Evolutionary conservation across 2,113 vertebrate genomes (phyloP).

Genomic region (Odontesthes bonariensis): DNA sequence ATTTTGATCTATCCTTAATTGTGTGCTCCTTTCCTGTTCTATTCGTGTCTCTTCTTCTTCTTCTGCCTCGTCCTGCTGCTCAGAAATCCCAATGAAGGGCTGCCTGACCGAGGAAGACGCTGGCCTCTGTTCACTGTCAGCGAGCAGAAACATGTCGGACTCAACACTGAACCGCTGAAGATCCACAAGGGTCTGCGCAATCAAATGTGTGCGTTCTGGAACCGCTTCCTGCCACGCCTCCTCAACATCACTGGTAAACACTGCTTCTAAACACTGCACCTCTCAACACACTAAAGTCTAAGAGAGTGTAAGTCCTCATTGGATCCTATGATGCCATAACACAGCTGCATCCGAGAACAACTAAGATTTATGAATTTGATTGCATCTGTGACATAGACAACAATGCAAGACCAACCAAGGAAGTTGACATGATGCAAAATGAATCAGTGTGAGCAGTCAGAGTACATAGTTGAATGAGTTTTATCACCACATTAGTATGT

Average conservation of each 20-base stretch:
- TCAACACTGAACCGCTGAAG: conserved; percentile 85
- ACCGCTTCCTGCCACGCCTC: conserved; percentile 90
- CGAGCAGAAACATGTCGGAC: conserved; percentile 86
- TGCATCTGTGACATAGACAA: no score
- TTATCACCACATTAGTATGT: no score
- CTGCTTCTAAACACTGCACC: not conserved
- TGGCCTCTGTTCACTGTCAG: conserved; percentile 88
- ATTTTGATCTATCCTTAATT: no score
- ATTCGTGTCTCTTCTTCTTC: not conserved
- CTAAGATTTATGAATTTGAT: no score
- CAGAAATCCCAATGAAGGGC: conserved; percentile 89
- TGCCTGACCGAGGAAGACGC: conserved; percentile 67
- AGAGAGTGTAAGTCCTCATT: no score
- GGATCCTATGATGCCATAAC: no score
- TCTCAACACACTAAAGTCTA: no score
- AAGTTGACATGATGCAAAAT: no score
- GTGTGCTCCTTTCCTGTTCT: not conserved
- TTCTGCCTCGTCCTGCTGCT: not conserved
- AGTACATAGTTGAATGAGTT: no score
- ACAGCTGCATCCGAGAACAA: no score
- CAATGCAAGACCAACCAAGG: no score
- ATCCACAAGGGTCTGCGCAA: conserved; percentile 86
- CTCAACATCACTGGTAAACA: conserved; percentile 91
- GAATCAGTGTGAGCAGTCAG: no score
- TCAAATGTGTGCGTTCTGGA: conserved; percentile 93